Evolutionary conservation across 1,140 invertebrate species (phyloP).

Genomic region (Elymnias hypermnestra): DNA sequence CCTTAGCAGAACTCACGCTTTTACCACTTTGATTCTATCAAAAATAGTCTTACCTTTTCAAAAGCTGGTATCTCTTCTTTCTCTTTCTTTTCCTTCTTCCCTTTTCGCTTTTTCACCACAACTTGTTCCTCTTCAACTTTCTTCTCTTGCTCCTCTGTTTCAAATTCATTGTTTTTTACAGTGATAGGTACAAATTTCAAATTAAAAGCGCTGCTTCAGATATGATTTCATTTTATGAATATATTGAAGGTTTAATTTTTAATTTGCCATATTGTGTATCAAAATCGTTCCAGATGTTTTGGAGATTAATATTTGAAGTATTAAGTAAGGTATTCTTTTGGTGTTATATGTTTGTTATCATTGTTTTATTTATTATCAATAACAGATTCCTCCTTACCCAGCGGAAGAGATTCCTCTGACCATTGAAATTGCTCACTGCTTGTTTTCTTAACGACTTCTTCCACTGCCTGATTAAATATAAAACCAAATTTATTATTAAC

Average conservation of each 20-base stretch:
- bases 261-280: too few relatives aligned
- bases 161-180: constrained; percentile 4
- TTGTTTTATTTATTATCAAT: too few relatives aligned
- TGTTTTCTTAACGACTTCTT: constrained; percentile 26
- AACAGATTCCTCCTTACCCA: constrained; percentile 13
- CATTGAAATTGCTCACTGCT: constrained; percentile 42
- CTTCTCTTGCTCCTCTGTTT: constrained; percentile 37
- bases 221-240: too few relatives aligned
- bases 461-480: constrained; percentile 10
- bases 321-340: too few relatives aligned
- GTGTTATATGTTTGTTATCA: too few relatives aligned
- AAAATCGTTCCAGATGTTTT: too few relatives aligned
- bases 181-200: too few relatives aligned
- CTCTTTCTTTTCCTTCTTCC: constrained; percentile 47
- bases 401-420: constrained; percentile 46
- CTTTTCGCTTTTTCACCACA: constrained; percentile 33
- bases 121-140: constrained; percentile 38
- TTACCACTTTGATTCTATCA: too few relatives aligned
- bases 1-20: background rate
- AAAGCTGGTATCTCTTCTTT: constrained; percentile 51
- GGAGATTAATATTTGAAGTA: too few relatives aligned
- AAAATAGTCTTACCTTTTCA: constrained; percentile 42
- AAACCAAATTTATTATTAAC: constrained; percentile 1
- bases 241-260: too few relatives aligned
- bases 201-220: too few relatives aligned